Conservation (phyloP, 2,113 vertebrate species). For the Corvus moneduloides region DNA sequence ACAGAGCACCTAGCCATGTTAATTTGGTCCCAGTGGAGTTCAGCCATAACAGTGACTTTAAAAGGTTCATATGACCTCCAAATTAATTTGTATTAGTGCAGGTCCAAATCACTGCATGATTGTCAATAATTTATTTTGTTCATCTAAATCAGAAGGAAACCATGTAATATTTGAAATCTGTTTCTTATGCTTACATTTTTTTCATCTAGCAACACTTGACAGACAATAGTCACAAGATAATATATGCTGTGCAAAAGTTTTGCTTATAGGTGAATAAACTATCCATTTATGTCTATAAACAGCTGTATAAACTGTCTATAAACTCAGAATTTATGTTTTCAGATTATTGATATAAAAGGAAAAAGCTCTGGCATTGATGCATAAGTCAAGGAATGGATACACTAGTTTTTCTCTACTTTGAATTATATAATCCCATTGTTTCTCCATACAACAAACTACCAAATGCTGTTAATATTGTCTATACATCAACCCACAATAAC, state of each 20-base stretch:
- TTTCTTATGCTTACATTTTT: neutral
- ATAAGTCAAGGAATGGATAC: neutral
- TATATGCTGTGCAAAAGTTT: neutral
- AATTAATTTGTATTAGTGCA: neutral
- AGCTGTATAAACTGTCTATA: neutral
- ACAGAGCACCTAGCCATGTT: neutral
- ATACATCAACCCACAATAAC: neutral
- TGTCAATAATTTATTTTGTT: neutral
- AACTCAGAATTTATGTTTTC: neutral
- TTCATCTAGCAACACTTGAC: neutral
- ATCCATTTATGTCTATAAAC: neutral
- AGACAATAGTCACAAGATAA: neutral
- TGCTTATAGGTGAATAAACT: neutral
- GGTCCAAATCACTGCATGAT: neutral
- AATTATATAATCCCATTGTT: neutral
- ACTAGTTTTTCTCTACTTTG: neutral
- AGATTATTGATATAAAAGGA: neutral
- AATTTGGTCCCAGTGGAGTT: neutral
- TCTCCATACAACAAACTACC: neutral
- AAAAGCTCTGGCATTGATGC: neutral
- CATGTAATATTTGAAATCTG: neutral
- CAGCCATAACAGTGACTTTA: neutral
- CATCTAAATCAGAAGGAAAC: neutral
- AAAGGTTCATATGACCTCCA: neutral
- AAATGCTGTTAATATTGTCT: neutral